These are phyloP conservation scores for Aplysina aerophoba DNA, from an alignment of 37 sponge, comb jelly and placozoan species.

Conservation along the genomic window DNA sequence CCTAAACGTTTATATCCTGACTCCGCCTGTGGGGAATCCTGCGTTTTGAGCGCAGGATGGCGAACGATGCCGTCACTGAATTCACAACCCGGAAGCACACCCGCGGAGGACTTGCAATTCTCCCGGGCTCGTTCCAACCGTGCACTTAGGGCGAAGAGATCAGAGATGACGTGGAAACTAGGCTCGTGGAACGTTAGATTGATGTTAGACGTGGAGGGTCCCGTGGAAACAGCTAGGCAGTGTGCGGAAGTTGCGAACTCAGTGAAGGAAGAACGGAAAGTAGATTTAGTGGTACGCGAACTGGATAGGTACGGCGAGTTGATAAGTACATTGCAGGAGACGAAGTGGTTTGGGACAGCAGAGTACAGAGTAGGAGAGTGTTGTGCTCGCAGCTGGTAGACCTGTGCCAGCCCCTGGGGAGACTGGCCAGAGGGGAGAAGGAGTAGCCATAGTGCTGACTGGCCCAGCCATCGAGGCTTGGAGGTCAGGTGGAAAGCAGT, in stretches of 20 bases:
- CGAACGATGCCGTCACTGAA: conserved; percentile 17
- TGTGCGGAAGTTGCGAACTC: conserved; percentile 13
- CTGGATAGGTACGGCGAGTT: not conserved
- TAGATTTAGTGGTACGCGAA: conserved; percentile 27
- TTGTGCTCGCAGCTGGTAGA: conserved; percentile 34
- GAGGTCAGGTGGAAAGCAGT: conserved; percentile 18
- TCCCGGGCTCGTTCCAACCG: conserved; percentile 19
- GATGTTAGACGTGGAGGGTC: conserved; percentile 25
- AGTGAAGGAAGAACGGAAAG: conserved; percentile 24
- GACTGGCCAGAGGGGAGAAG: conserved; percentile 7
- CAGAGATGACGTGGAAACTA: conserved; percentile 25
- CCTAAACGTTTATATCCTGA: not conserved
- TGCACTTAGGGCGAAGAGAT: conserved; percentile 32
- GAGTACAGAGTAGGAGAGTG: conserved; percentile 4
- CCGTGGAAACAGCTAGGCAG: conserved; percentile 23
- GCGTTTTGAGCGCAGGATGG: not conserved
- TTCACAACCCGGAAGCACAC: conserved; percentile 5
- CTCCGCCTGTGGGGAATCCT: conserved; percentile 9
- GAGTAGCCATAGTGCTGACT: conserved; percentile 29
- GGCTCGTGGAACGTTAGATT: conserved; percentile 13
- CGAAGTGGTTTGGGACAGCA: conserved; percentile 26
- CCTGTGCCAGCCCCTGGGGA: conserved; percentile 5
- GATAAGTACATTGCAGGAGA: conserved; percentile 27
- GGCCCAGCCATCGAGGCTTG: conserved; percentile 16
- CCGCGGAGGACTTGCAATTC: conserved; percentile 24